These are phyloP conservation scores for Stichodactyla mertensii DNA, from an alignment of 64 coral and sea anemone genomes.

Conservation along the genomic window DNA sequence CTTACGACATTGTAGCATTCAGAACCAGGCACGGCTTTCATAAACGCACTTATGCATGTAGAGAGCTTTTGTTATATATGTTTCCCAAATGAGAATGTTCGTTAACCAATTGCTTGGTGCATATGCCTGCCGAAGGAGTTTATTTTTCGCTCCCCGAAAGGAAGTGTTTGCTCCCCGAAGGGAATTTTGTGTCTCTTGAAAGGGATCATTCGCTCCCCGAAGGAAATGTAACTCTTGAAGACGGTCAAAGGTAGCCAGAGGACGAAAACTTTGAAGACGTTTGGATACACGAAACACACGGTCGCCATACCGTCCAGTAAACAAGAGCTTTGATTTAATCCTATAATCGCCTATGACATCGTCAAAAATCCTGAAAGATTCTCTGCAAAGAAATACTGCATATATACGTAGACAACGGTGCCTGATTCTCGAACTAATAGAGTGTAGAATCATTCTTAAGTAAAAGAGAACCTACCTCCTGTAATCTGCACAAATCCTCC, in stretches of 20 bases:
- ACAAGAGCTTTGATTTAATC: conserved; percentile 1
- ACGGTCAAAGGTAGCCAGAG: neutral
- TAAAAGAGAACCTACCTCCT: too few relatives aligned
- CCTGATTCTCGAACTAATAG: conserved; percentile 19
- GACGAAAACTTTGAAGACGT: neutral
- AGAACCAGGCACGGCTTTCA: neutral
- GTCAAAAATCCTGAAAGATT: conserved; percentile 2
- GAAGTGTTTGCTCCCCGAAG: conserved; percentile 20
- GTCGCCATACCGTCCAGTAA: too few relatives aligned
- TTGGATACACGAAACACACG: too few relatives aligned
- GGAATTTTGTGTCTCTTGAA: conserved; percentile 30
- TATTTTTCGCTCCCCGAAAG: too few relatives aligned
- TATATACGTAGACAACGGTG: conserved; percentile 29
- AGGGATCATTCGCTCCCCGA: conserved; percentile 17
- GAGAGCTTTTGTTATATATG: neutral
- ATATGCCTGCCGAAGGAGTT: too few relatives aligned
- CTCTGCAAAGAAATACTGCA: conserved; percentile 28
- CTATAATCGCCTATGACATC: neutral
- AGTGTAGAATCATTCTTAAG: neutral
- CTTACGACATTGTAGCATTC: neutral
- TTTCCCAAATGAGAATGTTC: too few relatives aligned
- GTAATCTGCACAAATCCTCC: neutral
- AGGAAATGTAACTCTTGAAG: neutral
- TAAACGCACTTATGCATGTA: neutral
- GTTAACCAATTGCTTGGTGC: too few relatives aligned